phyloP scores from a whole-genome alignment of 2,113 vertebrate genomes.

The Carassius gibelio region DNA sequence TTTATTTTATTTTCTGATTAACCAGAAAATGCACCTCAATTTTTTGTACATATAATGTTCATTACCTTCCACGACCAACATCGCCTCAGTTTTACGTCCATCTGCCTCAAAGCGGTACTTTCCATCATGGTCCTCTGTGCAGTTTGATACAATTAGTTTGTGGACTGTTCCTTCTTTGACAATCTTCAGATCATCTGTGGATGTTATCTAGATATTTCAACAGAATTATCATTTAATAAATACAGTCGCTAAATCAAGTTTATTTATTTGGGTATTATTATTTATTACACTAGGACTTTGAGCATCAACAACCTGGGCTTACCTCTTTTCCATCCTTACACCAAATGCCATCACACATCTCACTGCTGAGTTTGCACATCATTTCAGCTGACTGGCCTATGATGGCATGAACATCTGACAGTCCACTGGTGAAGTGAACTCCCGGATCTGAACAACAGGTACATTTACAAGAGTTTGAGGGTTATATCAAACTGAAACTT shows the following conservation, averaged over 20 bases:
- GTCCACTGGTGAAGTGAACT: constrained; percentile 75
- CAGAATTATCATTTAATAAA: too few species aligned
- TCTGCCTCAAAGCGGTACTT: constrained; percentile 84
- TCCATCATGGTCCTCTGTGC: constrained; percentile 77
- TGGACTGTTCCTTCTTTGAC: constrained; percentile 77
- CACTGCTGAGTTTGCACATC: constrained; percentile 77
- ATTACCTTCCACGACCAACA: constrained; percentile 73
- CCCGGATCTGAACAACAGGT: constrained; percentile 66
- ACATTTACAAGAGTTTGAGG: constrained; percentile 3
- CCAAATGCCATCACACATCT: constrained; percentile 79
- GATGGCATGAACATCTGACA: constrained; percentile 74
- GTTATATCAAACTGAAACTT: not conserved
- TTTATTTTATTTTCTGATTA: not conserved
- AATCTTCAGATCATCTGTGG: constrained; percentile 73
- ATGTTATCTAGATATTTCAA: constrained; percentile 63
- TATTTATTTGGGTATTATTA: not conserved
- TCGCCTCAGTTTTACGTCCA: constrained; percentile 76
- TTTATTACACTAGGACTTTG: not conserved
- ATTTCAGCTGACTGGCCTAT: constrained; percentile 76
- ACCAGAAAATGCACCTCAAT: not conserved
- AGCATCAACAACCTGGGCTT: constrained; percentile 3
- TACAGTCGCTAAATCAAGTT: too few species aligned
- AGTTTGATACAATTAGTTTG: constrained; percentile 76
- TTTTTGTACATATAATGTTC: not conserved
- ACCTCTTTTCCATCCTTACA: constrained; percentile 86